Conservation (phyloP, 2,113 vertebrate species). For the Lonchura striata region DNA sequence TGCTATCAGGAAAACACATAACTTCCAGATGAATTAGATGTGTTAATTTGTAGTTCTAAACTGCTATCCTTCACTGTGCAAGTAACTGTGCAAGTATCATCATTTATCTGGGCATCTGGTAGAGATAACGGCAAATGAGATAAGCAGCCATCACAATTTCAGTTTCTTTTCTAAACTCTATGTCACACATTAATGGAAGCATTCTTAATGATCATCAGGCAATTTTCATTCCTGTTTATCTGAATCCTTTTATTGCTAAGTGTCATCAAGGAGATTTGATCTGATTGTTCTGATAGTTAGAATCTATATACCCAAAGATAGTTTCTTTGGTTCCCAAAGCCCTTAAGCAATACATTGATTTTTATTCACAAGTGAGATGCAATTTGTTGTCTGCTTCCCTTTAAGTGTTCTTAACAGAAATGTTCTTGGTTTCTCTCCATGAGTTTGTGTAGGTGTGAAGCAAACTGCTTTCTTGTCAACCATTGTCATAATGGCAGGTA, state of each 20-base stretch:
- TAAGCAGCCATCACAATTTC: conserved; percentile 17
- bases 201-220: not conserved
- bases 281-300: not conserved
- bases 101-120: conserved; percentile 21
- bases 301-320: not conserved
- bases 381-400: not conserved
- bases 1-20: not conserved
- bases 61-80: not conserved
- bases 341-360: not conserved
- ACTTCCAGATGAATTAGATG: not conserved
- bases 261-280: not conserved
- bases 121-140: conserved; percentile 17
- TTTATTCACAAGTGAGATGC: not conserved
- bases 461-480: not conserved
- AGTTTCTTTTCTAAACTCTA: not conserved
- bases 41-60: not conserved
- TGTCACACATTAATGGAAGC: not conserved
- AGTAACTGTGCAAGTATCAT: not conserved
- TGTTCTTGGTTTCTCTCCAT: not conserved
- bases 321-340: not conserved
- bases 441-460: not conserved
- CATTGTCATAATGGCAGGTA: not conserved
- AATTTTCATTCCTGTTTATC: not conserved
- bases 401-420: not conserved
- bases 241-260: not conserved